Conservation (phyloP, 2,797 vertebrate genomes). For the Hydrolagus colliei region DNA sequence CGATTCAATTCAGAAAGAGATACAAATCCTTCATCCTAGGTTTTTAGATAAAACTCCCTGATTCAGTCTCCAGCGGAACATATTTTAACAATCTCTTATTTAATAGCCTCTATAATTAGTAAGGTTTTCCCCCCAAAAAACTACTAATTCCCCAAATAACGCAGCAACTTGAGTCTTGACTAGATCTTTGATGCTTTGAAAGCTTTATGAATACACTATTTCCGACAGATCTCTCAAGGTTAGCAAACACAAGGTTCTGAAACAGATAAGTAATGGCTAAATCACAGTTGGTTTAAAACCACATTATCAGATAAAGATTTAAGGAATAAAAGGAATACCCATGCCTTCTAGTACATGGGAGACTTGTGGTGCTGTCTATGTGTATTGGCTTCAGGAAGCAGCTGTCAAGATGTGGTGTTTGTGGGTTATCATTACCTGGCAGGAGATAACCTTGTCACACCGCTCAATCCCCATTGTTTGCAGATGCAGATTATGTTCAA, state of each 20-base stretch:
- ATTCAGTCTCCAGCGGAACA: no score
- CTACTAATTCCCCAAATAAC: not conserved
- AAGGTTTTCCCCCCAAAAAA: not conserved
- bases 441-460: not conserved
- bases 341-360: not conserved
- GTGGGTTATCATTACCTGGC: not conserved
- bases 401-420: not conserved
- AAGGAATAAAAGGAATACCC: not conserved
- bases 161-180: not conserved
- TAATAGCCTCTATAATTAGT: not conserved
- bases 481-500: not conserved
- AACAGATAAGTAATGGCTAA: slow-evolving; percentile 7
- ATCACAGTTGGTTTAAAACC: slow-evolving; percentile 14
- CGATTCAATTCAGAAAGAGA: no score
- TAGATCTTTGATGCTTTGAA: not conserved
- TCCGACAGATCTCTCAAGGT: not conserved
- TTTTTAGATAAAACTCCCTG: no score
- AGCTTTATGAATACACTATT: not conserved
- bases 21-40: no score
- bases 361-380: not conserved
- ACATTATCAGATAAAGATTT: slow-evolving; percentile 17
- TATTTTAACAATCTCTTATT: not conserved
- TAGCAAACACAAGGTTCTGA: slow-evolving; percentile 19
- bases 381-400: not conserved
- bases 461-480: slow-evolving; percentile 10